Percentiles rank a stretch among this genome's conserved stretches.
Evolutionary conservation across 2,797 vertebrate species (phyloP).

Genomic region (Atherinosoma microstoma): DNA sequence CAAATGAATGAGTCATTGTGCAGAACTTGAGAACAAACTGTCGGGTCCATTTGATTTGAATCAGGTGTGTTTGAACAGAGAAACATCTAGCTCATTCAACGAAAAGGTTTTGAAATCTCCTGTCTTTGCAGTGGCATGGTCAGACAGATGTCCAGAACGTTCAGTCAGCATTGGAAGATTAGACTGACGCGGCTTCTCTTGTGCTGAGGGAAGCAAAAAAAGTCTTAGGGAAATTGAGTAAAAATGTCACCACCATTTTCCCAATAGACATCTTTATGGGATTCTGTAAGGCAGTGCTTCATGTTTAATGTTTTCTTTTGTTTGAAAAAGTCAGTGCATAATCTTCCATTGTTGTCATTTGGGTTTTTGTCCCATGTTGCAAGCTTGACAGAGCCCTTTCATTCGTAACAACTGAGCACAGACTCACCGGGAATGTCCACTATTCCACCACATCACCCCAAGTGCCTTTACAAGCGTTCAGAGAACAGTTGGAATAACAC

Average conservation of each 20-base stretch:
- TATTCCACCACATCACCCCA: conserved; percentile 39
- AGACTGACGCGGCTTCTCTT: conserved; percentile 59
- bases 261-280: conserved; percentile 30
- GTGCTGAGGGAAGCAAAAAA: conserved; percentile 54
- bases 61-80: too few relatives aligned
- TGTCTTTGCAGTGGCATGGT: conserved; percentile 59
- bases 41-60: background rate
- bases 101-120: conserved; percentile 7
- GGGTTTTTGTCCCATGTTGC: conserved; percentile 13
- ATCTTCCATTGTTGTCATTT: conserved; percentile 38
- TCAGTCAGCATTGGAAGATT: conserved; percentile 72
- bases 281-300: conserved; percentile 21
- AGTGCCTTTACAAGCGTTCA: conserved; percentile 54
- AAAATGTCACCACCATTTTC: conserved; percentile 19
- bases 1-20: background rate
- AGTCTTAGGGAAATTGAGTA: conserved; percentile 41
- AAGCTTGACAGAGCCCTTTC: conserved; percentile 15
- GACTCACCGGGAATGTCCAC: conserved; percentile 38
- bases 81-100: too few relatives aligned
- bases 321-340: conserved; percentile 27
- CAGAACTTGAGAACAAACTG: background rate
- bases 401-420: conserved; percentile 25
- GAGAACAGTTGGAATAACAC: conserved; percentile 73
- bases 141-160: conserved; percentile 76
- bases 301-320: conserved; percentile 63